phyloP scores from a whole-genome alignment of 1,140 invertebrate genomes.

The Drosophila varians region DNA sequence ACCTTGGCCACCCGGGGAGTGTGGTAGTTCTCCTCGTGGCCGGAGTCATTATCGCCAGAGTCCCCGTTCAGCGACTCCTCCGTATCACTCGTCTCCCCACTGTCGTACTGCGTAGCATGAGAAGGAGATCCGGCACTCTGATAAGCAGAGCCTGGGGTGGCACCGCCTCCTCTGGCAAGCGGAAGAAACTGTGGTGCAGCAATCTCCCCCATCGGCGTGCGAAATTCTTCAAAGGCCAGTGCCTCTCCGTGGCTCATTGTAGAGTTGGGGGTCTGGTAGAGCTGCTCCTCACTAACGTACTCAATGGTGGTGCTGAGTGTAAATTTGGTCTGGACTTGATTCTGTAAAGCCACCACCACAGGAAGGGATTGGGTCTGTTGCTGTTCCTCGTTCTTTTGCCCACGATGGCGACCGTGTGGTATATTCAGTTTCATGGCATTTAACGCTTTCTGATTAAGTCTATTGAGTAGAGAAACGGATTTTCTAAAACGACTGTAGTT shows the following conservation, averaged over 20 bases:
- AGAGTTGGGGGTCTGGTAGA: slow-evolving; percentile 78
- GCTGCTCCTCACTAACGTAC: slow-evolving; percentile 69
- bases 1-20: slow-evolving; percentile 80
- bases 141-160: slow-evolving; percentile 46
- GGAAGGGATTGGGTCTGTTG: slow-evolving; percentile 1
- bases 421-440: slow-evolving; percentile 82
- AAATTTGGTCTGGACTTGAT: slow-evolving; percentile 24
- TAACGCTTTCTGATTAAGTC: slow-evolving; percentile 82
- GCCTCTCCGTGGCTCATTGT: slow-evolving; percentile 47
- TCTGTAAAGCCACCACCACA: neutral
- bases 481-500: slow-evolving; percentile 81
- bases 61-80: slow-evolving; percentile 62
- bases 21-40: slow-evolving; percentile 79
- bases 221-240: slow-evolving; percentile 64
- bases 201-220: slow-evolving; percentile 72
- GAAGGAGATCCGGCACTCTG: slow-evolving; percentile 50
- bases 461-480: slow-evolving; percentile 83
- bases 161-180: slow-evolving; percentile 3
- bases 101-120: slow-evolving; percentile 59
- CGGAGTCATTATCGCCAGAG: slow-evolving; percentile 73
- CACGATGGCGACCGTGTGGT: slow-evolving; percentile 55
- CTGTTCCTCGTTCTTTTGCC: slow-evolving; percentile 27
- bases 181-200: slow-evolving; percentile 40
- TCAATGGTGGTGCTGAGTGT: slow-evolving; percentile 64
- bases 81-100: slow-evolving; percentile 53